Base-by-base conservation (phyloP, 2,888 invertebrate genomes). In the Philereme transversata region DNA sequence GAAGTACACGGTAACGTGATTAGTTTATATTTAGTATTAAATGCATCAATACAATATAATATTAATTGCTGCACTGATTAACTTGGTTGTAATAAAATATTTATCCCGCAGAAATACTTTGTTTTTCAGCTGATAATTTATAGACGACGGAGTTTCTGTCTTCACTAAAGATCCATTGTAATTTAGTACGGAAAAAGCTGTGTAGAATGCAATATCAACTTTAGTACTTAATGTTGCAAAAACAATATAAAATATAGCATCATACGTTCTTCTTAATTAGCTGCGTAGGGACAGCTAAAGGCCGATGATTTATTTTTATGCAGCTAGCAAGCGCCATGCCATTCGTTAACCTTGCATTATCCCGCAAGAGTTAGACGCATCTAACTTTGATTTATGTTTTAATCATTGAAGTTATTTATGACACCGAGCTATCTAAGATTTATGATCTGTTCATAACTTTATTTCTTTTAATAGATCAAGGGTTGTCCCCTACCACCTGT, bases 361-460 rank as follows among this genome's bases (percentile, higher is more conserved):
- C 64, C 65, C 61, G 62, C 66, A 58, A 61, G 70, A 70, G 68
- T 65, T 68, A 68, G 64, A 68, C 63, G 68, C 70, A 65, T 65
- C 68, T 67, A 64, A 67, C 64, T 52, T 66, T 68, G 68, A 68
- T 68, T 70, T 70, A 70, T 68, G 66, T 60, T 70, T 62, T 64
- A 67, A 68, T 68, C 67, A 70, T 68, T 62, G 59, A 54, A 48
- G 62, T 65, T 67, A 64, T 70, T 68, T 70, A 70, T 70, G 53
- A 62, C 61, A 57, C 43, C 41, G 51, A 51, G 60, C 46, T 55
- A 56, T 51, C 57, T 54, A 55, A 59, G 63, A 64, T 69, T 69
- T 64, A 67, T 60, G 57, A 64, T 57, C 56, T 57, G 63, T 57
- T 55, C 47, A 58, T 60, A 58, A 50, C 51, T 64, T 57, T 61